Evolutionary conservation across 2,888 invertebrate species (phyloP).

Genomic region (Glyphotaelius pellucidus): DNA sequence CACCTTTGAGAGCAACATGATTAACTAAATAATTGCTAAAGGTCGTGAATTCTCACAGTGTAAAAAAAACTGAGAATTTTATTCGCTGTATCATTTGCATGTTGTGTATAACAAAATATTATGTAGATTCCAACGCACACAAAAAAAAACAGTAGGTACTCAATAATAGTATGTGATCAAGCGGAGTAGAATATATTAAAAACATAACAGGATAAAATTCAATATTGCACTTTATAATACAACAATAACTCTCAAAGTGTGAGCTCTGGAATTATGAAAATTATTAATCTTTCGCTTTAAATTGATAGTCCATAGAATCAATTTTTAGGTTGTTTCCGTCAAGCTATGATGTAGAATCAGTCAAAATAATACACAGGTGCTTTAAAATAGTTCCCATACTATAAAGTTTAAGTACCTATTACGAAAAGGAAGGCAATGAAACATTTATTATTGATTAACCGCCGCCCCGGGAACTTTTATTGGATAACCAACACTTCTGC

Average conservation of each 20-base stretch:
- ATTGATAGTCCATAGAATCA: background rate
- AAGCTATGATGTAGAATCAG: too few species aligned
- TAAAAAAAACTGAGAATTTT: background rate
- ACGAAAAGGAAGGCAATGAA: too few species aligned
- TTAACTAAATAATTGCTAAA: background rate
- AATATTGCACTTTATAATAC: background rate
- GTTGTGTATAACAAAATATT: background rate
- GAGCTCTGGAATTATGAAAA: background rate
- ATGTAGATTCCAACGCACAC: too few species aligned
- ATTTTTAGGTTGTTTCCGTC: background rate
- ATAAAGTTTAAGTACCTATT: too few species aligned
- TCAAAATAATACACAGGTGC: too few species aligned
- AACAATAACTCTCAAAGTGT: background rate
- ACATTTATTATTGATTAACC: too few species aligned
- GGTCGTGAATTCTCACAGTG: background rate
- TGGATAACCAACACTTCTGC: too few species aligned
- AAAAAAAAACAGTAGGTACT: background rate
- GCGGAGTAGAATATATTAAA: background rate
- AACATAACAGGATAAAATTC: background rate
- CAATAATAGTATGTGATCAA: background rate
- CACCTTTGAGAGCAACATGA: background rate
- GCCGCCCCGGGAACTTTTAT: too few species aligned
- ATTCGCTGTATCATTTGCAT: background rate
- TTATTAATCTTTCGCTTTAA: background rate
- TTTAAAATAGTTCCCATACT: too few species aligned